Evolutionary conservation across 2,113 vertebrate genomes (phyloP).

Genomic region (Cyprinus carpio): DNA sequence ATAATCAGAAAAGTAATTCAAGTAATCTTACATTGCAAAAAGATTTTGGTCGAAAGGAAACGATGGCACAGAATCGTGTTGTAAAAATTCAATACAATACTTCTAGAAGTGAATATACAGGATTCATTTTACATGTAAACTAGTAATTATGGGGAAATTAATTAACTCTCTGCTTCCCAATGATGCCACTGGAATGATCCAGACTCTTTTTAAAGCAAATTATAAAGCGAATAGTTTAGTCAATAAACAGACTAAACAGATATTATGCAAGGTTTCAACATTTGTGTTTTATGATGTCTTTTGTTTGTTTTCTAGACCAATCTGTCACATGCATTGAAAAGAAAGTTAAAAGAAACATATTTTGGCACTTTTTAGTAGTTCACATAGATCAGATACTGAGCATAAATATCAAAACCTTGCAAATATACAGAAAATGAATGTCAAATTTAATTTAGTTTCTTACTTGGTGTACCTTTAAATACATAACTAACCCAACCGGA

Average conservation of each 20-base stretch:
- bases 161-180: background rate
- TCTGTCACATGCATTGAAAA: background rate
- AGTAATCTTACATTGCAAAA: slow-evolving; percentile 57
- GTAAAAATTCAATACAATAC: slow-evolving; percentile 33
- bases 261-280: slow-evolving; percentile 29
- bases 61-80: slow-evolving; percentile 36
- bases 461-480: slow-evolving; percentile 3
- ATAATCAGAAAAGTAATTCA: slow-evolving; percentile 58
- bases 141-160: slow-evolving; percentile 19
- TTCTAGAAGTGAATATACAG: slow-evolving; percentile 29
- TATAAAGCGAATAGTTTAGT: background rate
- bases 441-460: background rate
- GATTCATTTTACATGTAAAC: slow-evolving; percentile 38
- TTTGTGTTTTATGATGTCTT: background rate
- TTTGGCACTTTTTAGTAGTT: slow-evolving; percentile 51
- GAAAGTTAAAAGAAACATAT: background rate
- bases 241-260: background rate
- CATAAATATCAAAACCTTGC: slow-evolving; percentile 20
- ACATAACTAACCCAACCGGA: background rate
- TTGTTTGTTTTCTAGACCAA: background rate
- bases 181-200: background rate
- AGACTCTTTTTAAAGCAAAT: background rate
- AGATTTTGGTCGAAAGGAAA: slow-evolving; percentile 52
- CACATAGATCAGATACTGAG: slow-evolving; percentile 15
- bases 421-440: slow-evolving; percentile 8